phyloP scores from a whole-genome alignment of 2,113 vertebrate genomes.

The Ammospiza nelsoni region DNA sequence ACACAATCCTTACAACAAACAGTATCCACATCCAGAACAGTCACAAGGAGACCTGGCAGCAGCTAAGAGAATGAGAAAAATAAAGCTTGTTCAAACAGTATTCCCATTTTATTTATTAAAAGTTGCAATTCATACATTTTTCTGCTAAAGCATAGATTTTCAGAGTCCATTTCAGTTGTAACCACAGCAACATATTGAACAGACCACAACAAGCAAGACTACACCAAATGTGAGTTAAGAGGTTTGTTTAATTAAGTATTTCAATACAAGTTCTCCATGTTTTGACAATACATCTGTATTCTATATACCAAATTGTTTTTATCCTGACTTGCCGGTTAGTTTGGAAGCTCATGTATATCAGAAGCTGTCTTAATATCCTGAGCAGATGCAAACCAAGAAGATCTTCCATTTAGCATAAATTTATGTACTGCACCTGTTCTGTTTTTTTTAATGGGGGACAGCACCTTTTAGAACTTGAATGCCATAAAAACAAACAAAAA shows the following conservation, averaged over 20 bases:
- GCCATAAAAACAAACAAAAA: background rate
- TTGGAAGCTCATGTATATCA: background rate
- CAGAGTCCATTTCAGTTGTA: background rate
- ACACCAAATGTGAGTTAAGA: background rate
- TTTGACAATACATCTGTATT: background rate
- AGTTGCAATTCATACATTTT: background rate
- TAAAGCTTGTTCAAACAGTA: background rate
- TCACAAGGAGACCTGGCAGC: background rate
- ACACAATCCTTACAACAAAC: rapidly evolving
- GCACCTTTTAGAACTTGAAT: background rate
- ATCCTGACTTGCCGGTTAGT: background rate
- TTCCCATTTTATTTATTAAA: background rate
- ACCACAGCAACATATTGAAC: background rate
- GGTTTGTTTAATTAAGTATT: background rate
- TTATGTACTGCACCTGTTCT: background rate
- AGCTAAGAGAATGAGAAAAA: background rate
- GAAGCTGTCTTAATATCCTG: background rate
- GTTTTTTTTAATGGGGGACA: background rate
- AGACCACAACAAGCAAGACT: background rate
- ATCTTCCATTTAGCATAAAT: background rate
- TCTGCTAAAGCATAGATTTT: background rate
- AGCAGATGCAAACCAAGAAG: background rate
- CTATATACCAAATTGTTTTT: background rate
- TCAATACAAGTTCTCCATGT: background rate
- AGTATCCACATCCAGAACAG: background rate